A percentile compares a stretch with the other conserved stretches of the same genome.
These are phyloP conservation scores for Apodemus sylvaticus DNA, from an alignment of 2,113 vertebrate genomes.

Conservation along the genomic window DNA sequence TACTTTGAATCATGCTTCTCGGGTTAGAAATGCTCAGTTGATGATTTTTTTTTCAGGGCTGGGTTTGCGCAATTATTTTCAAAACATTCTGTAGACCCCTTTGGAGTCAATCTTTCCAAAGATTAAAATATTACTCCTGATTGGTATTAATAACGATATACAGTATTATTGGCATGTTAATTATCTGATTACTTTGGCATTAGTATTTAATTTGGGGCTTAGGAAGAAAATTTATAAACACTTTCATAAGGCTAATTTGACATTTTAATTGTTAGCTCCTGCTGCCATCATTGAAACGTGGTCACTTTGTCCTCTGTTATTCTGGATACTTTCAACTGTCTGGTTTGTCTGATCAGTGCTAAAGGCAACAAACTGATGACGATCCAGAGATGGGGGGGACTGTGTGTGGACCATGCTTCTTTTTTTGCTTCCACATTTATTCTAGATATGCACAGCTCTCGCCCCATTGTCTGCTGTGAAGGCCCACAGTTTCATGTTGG, in stretches of 20 bases:
- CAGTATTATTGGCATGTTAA: background rate
- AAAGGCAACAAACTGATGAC: background rate
- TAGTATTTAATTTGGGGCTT: background rate
- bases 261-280: background rate
- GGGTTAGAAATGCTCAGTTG: background rate
- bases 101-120: slow-evolving; percentile 27
- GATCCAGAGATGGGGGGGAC: background rate
- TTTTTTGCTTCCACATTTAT: background rate
- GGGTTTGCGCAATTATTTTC: background rate
- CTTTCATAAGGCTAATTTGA: background rate
- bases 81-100: background rate
- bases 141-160: background rate
- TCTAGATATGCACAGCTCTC: too few species aligned
- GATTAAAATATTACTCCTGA: background rate
- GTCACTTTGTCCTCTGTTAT: background rate
- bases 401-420: background rate
- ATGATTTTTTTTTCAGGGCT: background rate
- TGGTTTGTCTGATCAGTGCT: background rate
- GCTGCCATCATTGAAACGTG: background rate
- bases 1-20: slow-evolving; percentile 36
- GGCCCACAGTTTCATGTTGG: too few species aligned
- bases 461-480: background rate
- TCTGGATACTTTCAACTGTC: background rate
- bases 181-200: background rate
- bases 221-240: background rate